phyloP scores from a whole-genome alignment of 2,888 invertebrate genomes.

The Boloria euphrosyne region DNA sequence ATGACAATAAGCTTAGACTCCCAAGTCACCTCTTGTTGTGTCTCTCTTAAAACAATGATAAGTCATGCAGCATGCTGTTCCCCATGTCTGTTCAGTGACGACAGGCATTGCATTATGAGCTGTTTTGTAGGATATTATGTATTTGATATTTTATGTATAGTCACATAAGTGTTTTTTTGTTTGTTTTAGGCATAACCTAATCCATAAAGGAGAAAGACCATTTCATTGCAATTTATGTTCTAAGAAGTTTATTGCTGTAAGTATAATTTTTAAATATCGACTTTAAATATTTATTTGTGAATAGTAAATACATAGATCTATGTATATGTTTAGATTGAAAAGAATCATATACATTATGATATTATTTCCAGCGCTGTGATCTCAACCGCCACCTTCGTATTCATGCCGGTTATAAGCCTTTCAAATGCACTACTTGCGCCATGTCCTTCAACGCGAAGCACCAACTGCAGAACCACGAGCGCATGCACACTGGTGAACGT shows the following conservation, averaged over 20 bases:
- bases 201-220: slow-evolving; percentile 77
- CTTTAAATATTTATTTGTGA: too few species aligned
- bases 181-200: slow-evolving; percentile 73
- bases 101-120: too few species aligned
- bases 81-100: too few species aligned
- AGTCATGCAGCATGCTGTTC: too few species aligned
- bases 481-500: slow-evolving; percentile 79
- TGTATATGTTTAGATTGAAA: too few species aligned
- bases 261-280: slow-evolving; percentile 44
- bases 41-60: too few species aligned
- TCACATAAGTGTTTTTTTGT: slow-evolving; percentile 1
- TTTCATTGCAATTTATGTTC: slow-evolving; percentile 72
- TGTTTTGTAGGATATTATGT: neutral
- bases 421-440: slow-evolving; percentile 72
- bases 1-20: too few species aligned
- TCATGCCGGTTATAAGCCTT: slow-evolving; percentile 79
- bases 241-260: slow-evolving; percentile 77
- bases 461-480: slow-evolving; percentile 78
- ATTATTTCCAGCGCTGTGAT: slow-evolving; percentile 74
- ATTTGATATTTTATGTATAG: neutral
- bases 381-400: slow-evolving; percentile 78
- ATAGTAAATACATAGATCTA: too few species aligned
- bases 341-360: neutral
- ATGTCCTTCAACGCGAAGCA: slow-evolving; percentile 81
- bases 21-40: too few species aligned